These are phyloP conservation scores for Phymastichus coffea DNA, from an alignment of 1,140 invertebrate species.

Conservation along the genomic window DNA sequence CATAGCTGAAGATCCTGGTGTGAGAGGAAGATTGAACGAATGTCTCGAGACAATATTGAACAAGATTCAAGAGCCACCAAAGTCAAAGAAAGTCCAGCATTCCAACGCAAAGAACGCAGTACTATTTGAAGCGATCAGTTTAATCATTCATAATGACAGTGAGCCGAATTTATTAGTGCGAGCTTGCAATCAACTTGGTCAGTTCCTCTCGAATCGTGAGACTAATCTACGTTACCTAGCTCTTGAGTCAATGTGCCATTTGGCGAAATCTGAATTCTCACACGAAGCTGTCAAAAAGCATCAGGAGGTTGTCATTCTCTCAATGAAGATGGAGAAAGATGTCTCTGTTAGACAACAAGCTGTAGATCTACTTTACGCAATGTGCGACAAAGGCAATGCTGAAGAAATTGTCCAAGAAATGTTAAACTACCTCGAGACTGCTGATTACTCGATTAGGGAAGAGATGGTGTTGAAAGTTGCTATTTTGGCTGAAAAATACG, in stretches of 20 bases:
- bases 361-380: conserved; percentile 98
- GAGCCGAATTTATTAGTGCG: conserved; percentile 96
- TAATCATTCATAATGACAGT: conserved; percentile 99
- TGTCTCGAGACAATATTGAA: conserved; percentile 99
- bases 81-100: conserved; percentile 99
- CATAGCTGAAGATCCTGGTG: conserved; percentile 85
- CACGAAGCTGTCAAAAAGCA: conserved; percentile 99
- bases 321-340: conserved; percentile 99
- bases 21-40: conserved; percentile 92
- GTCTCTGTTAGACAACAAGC: conserved; percentile 98
- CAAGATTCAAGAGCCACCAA: conserved; percentile 98
- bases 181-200: conserved; percentile 97
- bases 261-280: conserved; percentile 99
- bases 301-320: conserved; percentile 98
- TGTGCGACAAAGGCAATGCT: conserved; percentile 99
- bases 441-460: conserved; percentile 99
- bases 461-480: conserved; percentile 99
- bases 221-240: conserved; percentile 98
- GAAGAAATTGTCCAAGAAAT: conserved; percentile 99
- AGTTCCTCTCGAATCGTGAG: conserved; percentile 97
- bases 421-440: conserved; percentile 98
- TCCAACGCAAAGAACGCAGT: conserved; percentile 99
- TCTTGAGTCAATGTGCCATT: conserved; percentile 98
- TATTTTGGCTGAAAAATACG: conserved; percentile 99
- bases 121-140: conserved; percentile 98